Evolutionary conservation across 2,797 vertebrate species (phyloP).

Genomic region (Sebastes trivittatus): DNA sequence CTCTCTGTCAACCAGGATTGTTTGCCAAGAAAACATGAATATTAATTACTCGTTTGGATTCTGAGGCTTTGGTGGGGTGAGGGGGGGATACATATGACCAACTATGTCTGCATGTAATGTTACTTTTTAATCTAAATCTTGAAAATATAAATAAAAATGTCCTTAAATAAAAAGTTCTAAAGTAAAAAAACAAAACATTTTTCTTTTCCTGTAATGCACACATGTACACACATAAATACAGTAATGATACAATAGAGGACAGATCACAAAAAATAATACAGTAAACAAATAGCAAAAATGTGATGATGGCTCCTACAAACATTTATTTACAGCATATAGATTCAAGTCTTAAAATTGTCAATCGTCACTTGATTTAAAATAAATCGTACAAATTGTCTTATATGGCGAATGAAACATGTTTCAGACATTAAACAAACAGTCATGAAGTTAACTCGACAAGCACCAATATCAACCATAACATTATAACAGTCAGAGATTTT

Average conservation of each 20-base stretch:
- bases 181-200: background rate
- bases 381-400: background rate
- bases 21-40: background rate
- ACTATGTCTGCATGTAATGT: background rate
- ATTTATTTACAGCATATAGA: background rate
- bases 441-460: background rate
- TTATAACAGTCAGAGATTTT: background rate
- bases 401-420: background rate
- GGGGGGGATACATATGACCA: rapidly evolving
- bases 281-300: background rate
- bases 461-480: background rate
- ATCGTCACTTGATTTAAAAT: background rate
- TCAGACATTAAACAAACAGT: background rate
- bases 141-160: background rate
- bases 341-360: background rate
- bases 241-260: background rate
- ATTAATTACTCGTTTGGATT: background rate
- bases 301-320: too few relatives aligned
- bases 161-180: background rate
- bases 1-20: background rate
- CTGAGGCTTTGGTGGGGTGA: background rate
- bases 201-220: background rate
- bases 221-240: background rate
- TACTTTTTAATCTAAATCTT: background rate
- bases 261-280: background rate